Percentiles rank a stretch among this genome's conserved stretches.
Evolutionary conservation across 2,888 invertebrate genomes (phyloP).

Genomic region (Nesidiocoris tenuis): DNA sequence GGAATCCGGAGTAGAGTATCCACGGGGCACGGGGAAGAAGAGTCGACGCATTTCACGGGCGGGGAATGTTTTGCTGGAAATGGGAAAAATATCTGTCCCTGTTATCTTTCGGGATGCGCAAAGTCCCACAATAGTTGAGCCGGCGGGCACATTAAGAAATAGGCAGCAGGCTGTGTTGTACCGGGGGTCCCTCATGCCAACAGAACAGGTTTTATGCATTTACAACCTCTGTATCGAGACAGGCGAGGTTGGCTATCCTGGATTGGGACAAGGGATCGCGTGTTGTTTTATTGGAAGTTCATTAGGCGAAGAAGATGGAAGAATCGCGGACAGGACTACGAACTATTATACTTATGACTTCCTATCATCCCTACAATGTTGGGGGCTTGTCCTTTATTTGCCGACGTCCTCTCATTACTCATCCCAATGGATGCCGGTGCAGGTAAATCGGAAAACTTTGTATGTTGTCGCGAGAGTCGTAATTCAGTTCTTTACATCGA

Average conservation of each 20-base stretch:
- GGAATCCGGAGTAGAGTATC: conserved; percentile 9
- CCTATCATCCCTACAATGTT: neutral
- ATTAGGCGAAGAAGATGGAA: conserved; percentile 16
- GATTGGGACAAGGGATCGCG: neutral
- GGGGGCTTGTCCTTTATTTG: neutral
- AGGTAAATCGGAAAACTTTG: neutral
- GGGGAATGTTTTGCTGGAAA: conserved; percentile 33
- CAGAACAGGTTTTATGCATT: conserved; percentile 42
- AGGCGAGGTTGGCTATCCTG: neutral
- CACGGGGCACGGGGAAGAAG: neutral
- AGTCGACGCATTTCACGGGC: neutral
- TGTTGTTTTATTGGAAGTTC: conserved; percentile 35
- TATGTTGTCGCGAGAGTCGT: neutral
- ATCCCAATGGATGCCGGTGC: neutral
- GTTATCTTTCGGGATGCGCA: neutral
- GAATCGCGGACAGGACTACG: neutral
- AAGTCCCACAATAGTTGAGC: conserved; percentile 30
- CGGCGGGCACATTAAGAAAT: conserved; percentile 1
- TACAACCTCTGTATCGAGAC: conserved; percentile 40
- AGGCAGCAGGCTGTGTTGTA: neutral
- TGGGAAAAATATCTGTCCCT: conserved; percentile 33
- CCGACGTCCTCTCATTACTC: neutral
- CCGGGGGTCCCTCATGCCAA: conserved; percentile 4
- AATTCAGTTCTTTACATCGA: neutral
- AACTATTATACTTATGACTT: conserved; percentile 23